Evolutionary conservation across 2,797 vertebrate species (phyloP).

Genomic region (Lemur catta): DNA sequence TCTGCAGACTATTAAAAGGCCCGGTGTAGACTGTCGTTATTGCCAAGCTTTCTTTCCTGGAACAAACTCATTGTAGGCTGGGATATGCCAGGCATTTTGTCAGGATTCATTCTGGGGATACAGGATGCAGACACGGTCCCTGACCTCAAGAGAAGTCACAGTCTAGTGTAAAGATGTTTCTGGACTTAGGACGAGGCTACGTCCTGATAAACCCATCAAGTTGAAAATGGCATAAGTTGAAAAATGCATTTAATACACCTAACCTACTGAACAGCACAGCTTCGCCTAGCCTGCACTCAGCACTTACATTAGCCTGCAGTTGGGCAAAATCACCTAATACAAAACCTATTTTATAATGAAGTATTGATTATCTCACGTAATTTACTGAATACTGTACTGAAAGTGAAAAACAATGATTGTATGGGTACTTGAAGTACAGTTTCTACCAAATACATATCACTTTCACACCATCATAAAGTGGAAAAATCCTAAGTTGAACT

Average conservation of each 20-base stretch:
- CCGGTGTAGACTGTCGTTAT: rapidly evolving
- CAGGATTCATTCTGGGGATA: neutral
- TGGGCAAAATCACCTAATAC: neutral
- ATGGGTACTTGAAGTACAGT: neutral
- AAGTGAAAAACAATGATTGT: neutral
- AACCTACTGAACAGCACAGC: no score
- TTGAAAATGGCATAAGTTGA: neutral
- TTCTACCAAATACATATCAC: neutral
- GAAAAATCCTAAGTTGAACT: neutral
- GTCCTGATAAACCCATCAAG: neutral
- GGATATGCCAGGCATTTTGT: neutral
- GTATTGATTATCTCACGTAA: neutral
- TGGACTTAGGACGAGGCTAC: neutral
- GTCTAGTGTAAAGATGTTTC: neutral
- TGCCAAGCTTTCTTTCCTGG: neutral
- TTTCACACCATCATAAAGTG: neutral
- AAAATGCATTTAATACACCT: neutral
- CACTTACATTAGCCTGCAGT: neutral
- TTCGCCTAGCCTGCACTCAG: neutral
- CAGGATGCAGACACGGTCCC: neutral
- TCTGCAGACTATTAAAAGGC: neutral
- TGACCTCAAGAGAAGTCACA: neutral
- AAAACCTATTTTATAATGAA: neutral
- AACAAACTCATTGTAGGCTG: neutral
- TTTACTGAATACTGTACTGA: neutral